These are phyloP conservation scores for Xyrichtys novacula DNA, from an alignment of 2,797 vertebrate species.

Conservation along the genomic window DNA sequence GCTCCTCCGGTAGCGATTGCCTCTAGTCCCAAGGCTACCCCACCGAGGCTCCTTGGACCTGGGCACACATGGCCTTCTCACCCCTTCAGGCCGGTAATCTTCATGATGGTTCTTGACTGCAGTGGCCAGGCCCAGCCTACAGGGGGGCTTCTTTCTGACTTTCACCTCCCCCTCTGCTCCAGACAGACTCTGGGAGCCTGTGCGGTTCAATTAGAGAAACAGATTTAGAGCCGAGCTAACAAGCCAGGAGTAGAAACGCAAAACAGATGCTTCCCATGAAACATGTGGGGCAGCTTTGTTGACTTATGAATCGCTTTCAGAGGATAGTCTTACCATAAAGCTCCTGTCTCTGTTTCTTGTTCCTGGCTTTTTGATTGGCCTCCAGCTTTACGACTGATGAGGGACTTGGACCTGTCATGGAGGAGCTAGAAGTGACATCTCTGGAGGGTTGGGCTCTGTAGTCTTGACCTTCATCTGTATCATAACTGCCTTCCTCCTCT, in stretches of 20 bases:
- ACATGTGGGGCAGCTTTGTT: conserved; percentile 43
- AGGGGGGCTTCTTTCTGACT: conserved; percentile 88
- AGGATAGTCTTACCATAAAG: conserved; percentile 85
- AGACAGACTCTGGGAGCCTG: conserved; percentile 81
- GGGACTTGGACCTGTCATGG: conserved; percentile 89
- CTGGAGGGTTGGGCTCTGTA: conserved; percentile 73
- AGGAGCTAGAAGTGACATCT: conserved; percentile 81
- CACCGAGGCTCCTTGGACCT: conserved; percentile 85
- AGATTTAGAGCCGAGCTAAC: conserved; percentile 57
- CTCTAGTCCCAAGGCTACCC: conserved; percentile 73
- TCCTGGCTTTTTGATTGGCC: conserved; percentile 96
- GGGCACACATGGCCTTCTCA: conserved; percentile 82
- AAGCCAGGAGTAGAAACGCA: conserved; percentile 50
- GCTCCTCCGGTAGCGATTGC: conserved; percentile 76
- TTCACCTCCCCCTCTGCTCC: conserved; percentile 91
- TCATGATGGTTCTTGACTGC: conserved; percentile 75
- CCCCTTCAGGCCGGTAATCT: conserved; percentile 66
- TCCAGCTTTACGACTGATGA: conserved; percentile 97
- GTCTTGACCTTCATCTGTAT: conserved; percentile 88
- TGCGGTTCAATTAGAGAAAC: conserved; percentile 65
- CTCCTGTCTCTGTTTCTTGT: conserved; percentile 96
- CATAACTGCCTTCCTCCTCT: conserved; percentile 88
- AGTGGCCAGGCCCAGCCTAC: conserved; percentile 73
- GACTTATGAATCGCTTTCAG: conserved; percentile 58
- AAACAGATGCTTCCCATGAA: conserved; percentile 65